These are phyloP conservation scores for Drosophila lacicola DNA, from an alignment of 2,888 invertebrate species.

Conservation along the genomic window DNA sequence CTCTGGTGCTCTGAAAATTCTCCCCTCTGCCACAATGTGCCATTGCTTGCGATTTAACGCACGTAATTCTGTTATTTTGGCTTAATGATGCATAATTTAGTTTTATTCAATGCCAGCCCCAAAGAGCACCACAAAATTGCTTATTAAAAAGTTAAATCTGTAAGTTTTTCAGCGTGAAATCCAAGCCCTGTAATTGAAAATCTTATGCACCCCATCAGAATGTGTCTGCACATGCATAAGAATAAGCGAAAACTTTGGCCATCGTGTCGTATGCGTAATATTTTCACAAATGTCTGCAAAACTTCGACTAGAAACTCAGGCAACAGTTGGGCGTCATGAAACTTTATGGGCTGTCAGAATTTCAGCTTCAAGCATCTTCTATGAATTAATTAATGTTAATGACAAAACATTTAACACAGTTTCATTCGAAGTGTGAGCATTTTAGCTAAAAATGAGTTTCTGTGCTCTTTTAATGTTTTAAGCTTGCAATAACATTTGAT, in stretches of 20 bases:
- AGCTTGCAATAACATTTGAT: too few relatives aligned
- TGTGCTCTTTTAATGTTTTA: too few relatives aligned
- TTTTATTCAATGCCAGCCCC: constrained; percentile 18
- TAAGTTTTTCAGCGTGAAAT: constrained; percentile 7
- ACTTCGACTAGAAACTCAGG: constrained; percentile 7
- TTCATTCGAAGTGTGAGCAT: constrained; percentile 5
- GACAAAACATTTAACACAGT: constrained; percentile 16
- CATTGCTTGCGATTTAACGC: constrained; percentile 27
- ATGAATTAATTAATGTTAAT: constrained; percentile 38
- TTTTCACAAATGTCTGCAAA: constrained; percentile 29
- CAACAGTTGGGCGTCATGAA: constrained; percentile 30
- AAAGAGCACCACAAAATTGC: constrained; percentile 25
- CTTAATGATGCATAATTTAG: constrained; percentile 54
- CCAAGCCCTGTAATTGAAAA: constrained; percentile 31
- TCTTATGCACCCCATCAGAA: constrained; percentile 10
- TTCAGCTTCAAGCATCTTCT: constrained; percentile 1
- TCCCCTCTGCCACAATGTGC: not conserved
- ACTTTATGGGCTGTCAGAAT: constrained; percentile 8
- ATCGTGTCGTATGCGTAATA: constrained; percentile 44
- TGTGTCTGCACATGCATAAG: constrained; percentile 2
- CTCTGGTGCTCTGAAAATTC: not conserved
- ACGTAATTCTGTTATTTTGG: constrained; percentile 52
- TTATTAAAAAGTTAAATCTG: constrained; percentile 43
- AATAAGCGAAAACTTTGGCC: constrained; percentile 27
- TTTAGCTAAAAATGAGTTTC: not conserved